Percentiles rank a stretch among this genome's conserved stretches.
Evolutionary conservation across 92 coral and sea anemone species (phyloP).

Genomic region (Meandrina meandrites): DNA sequence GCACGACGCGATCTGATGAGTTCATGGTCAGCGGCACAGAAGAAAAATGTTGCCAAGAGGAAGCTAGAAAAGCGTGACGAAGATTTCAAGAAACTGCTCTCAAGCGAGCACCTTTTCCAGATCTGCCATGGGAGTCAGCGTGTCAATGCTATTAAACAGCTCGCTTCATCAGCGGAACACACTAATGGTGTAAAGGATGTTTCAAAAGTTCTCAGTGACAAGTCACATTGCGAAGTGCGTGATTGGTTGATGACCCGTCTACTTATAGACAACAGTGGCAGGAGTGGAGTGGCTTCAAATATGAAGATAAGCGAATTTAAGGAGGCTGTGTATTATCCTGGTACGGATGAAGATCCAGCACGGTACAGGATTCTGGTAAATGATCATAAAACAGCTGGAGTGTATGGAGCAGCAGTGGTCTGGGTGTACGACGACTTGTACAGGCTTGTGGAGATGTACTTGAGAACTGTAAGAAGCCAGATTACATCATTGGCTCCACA

Average conservation of each 20-base stretch:
- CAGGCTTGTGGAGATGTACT: constrained; percentile 35
- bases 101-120: constrained; percentile 48
- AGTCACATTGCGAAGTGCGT: constrained; percentile 26
- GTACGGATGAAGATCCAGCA: constrained; percentile 50
- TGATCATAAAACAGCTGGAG: constrained; percentile 53
- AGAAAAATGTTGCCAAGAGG: constrained; percentile 29
- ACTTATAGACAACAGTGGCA: constrained; percentile 30
- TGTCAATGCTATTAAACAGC: constrained; percentile 53
- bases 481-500: constrained; percentile 11
- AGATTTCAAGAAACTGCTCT: constrained; percentile 47
- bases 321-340: constrained; percentile 47
- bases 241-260: constrained; percentile 41
- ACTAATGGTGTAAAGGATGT: neutral
- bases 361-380: constrained; percentile 54
- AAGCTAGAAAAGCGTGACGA: constrained; percentile 40
- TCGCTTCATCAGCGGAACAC: constrained; percentile 32
- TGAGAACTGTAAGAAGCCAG: constrained; percentile 42
- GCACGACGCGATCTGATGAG: constrained; percentile 44
- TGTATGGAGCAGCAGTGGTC: constrained; percentile 58
- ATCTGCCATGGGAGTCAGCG: constrained; percentile 56
- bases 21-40: constrained; percentile 46
- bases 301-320: constrained; percentile 36
- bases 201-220: constrained; percentile 11
- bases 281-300: constrained; percentile 24
- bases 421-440: constrained; percentile 59